These are phyloP conservation scores for Ciconia stormi DNA, from an alignment of 2,113 vertebrate genomes.

Conservation along the genomic window DNA sequence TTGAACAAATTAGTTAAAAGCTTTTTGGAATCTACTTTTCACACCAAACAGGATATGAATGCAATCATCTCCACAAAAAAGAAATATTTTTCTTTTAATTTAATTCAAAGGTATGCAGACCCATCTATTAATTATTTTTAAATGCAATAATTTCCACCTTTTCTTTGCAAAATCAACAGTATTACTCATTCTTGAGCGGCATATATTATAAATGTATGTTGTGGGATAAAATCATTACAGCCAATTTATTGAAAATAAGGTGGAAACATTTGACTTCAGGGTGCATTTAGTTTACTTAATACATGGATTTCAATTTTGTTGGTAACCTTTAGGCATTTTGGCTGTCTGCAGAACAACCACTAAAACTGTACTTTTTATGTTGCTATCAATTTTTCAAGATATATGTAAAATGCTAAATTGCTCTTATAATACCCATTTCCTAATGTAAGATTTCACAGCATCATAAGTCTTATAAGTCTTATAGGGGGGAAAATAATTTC, in stretches of 20 bases:
- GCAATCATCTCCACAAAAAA: slow-evolving; percentile 93
- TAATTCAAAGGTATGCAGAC: slow-evolving; percentile 87
- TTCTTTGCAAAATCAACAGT: slow-evolving; percentile 85
- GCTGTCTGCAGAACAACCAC: not conserved
- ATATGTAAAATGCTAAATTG: not conserved
- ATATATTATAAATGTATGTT: slow-evolving; percentile 72
- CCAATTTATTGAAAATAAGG: slow-evolving; percentile 75
- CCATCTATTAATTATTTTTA: slow-evolving; percentile 99
- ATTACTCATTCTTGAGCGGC: slow-evolving; percentile 71
- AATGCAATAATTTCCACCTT: slow-evolving; percentile 92
- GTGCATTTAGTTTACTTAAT: slow-evolving; percentile 79
- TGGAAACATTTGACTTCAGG: slow-evolving; percentile 77
- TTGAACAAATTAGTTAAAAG: slow-evolving; percentile 99
- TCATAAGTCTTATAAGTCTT: slow-evolving; percentile 59
- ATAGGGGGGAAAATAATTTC: slow-evolving; percentile 26
- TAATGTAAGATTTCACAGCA: slow-evolving; percentile 59
- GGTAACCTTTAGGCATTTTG: slow-evolving; percentile 66
- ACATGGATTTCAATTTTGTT: slow-evolving; percentile 69
- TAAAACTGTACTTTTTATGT: slow-evolving; percentile 16
- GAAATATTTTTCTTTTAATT: slow-evolving; percentile 88
- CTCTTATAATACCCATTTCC: slow-evolving; percentile 39
- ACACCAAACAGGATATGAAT: slow-evolving; percentile 97
- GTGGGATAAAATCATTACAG: slow-evolving; percentile 71
- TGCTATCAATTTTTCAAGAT: slow-evolving; percentile 46
- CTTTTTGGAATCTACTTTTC: slow-evolving; percentile 99